Base-by-base conservation (phyloP, 2,888 invertebrate species). In the Eupelmus urozonus region DNA sequence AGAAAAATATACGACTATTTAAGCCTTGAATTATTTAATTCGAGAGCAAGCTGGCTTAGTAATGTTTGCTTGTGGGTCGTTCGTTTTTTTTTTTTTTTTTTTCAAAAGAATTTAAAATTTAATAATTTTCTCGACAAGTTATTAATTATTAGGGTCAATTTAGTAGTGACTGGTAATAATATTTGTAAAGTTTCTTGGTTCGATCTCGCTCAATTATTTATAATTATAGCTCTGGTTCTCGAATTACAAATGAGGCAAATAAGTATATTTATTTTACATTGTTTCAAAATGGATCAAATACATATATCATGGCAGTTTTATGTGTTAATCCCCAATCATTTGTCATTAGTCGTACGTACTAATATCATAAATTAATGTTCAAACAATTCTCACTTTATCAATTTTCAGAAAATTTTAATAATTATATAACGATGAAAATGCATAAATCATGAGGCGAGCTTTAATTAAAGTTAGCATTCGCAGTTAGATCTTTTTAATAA, bases 381-480 rank as follows among this genome's bases (percentile, higher is more conserved):
- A 55, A 78, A 78, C 73, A 78, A 62, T 73, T 62, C 42, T 57
- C 78, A 57, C 67, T 73, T 78, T 45, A 73, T 78, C 55, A 71
- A 71, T 76, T 70, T 65, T 62, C 67, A 13, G 67, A 60, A 59
- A 74, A 77, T 77, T 72, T 77, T 53, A 55, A 73, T 73, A 63
- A 55, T 57, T 62, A 57, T 57, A 29, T 18, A 45, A n/a, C 25
- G 60, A 45, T 34, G 34, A 45, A 53, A 63, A 49, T 63, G 11
- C 63, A 63, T 76, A 71, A 76, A 71, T 70, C 70, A 76, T 13
- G 23, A 63, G n/a, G n/a, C n/a, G 0, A 45, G 69, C 23, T 62
- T 69, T 76, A 69, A 76, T 76, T 76, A 76, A 76, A 76, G 45
- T 69, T 51, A 49, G 42, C 51, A 60, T 53, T 25, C 18, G 4